Percentiles rank a stretch among this genome's conserved stretches.
Conservation (phyloP, 2,797 vertebrate species). For the Oreonectes daqikongensis region DNA sequence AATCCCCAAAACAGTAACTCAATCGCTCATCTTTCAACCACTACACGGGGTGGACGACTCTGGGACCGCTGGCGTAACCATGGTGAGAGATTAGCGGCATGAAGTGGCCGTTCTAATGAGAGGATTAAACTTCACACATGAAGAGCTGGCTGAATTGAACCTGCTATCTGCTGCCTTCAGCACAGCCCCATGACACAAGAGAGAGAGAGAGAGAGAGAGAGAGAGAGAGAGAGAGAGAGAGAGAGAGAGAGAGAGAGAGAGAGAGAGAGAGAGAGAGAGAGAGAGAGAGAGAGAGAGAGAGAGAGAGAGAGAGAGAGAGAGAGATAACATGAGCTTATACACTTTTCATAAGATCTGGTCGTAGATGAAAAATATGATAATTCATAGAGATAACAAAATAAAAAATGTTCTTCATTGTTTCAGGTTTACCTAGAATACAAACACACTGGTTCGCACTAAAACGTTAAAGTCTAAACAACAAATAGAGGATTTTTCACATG, state of each 20-base stretch:
- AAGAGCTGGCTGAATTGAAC: slow-evolving; percentile 45
- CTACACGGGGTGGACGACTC: background rate
- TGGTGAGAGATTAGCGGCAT: slow-evolving; percentile 35
- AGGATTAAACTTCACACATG: slow-evolving; percentile 55
- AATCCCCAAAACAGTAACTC: background rate
- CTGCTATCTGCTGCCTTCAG: slow-evolving; percentile 46
- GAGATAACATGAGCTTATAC: background rate
- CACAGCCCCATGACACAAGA: background rate
- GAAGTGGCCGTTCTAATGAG: slow-evolving; percentile 43
- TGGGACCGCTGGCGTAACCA: background rate
- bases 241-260: background rate
- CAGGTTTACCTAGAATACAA: too few relatives aligned
- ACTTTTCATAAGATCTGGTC: background rate
- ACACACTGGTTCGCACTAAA: background rate
- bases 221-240: slow-evolving; percentile 15
- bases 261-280: slow-evolving; percentile 19
- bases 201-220: background rate
- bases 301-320: slow-evolving; percentile 9
- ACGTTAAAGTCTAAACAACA: background rate
- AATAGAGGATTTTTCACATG: background rate
- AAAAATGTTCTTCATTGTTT: too few relatives aligned
- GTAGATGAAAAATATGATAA: too few relatives aligned
- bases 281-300: slow-evolving; percentile 21
- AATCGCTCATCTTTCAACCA: background rate
- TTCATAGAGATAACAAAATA: too few relatives aligned